Evolutionary conservation across 2,888 invertebrate genomes (phyloP), one percentile per base, ranked within the genome.

Genomic region (Lacanobia oleracea): DNA sequence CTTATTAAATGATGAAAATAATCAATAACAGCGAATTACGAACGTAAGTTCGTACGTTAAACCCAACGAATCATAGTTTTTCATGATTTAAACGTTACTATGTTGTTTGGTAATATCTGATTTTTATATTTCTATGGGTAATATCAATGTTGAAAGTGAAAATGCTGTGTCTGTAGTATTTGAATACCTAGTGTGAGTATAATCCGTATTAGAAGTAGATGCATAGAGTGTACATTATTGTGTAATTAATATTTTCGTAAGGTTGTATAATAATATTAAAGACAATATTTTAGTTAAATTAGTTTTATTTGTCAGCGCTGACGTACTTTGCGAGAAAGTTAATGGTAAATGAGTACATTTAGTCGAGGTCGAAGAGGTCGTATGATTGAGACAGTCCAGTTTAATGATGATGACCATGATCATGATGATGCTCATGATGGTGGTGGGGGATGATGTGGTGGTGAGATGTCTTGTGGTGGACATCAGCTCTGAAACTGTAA

Each of bases 401-500:
- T 88, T 88, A 91, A 79, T 89, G 84, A 62, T 90, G 90, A 59
- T 86, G 85, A 77, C 81, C 82, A 79, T 86, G 82, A 78, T 85
- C 85, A 74, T 86, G 80, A 74, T 86, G 82, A 71, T 76, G 82
- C 79, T 84, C 86, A 79, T 85, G 82, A 67, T 80, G 82, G 57
- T 84, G 87, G 80, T 91, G 90, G 59, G 89, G 91, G 56, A 82
- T 75, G 67, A 82, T 78, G 83, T 93, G 91, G 82, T 91, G 91
- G 86, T 92, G 92, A 82, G 86, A 88, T 73, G 91, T 91, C 86
- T 88, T 88, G 85, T 92, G 91, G 86, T 92, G 92, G 61, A 93
- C 93, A 75, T 89, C 88, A 59, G 94, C 94, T 66, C 89, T 89
- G 90, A 94, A 94, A 83, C 94, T 94, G 88, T 54, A 86, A 89